Conservation (phyloP, 2,888 invertebrate genomes). For the Orchesella flavescens region DNA sequence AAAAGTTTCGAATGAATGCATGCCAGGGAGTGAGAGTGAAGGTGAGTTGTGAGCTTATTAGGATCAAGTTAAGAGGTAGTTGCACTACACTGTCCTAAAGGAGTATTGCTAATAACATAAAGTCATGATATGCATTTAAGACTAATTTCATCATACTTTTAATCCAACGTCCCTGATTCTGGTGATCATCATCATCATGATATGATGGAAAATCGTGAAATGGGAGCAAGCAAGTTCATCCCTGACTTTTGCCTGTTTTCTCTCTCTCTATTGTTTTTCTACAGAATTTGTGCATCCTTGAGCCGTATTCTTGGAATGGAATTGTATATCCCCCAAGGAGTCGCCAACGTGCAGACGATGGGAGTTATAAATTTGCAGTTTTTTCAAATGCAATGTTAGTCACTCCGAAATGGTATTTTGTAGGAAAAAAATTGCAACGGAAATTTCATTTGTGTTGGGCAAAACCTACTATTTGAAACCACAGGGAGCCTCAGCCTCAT, state of each 20-base stretch:
- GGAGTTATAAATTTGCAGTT: no score
- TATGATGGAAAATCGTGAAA: not conserved
- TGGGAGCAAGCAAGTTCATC: conserved; percentile 20
- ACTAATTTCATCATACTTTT: conserved; percentile 20
- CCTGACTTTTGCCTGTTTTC: not conserved
- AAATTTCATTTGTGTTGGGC: no score
- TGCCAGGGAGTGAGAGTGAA: not conserved
- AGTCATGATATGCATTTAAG: conserved; percentile 31
- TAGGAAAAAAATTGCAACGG: no score
- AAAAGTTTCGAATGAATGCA: conserved; percentile 3
- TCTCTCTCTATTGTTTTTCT: not conserved
- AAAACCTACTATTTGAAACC: no score
- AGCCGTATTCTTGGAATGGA: conserved; percentile 9
- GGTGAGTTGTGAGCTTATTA: not conserved
- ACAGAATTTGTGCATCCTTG: conserved; percentile 13
- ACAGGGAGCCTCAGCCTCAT: no score
- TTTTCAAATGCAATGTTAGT: no score
- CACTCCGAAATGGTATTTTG: no score
- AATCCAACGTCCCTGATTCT: not conserved
- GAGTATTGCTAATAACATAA: conserved; percentile 16
- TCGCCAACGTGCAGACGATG: conserved; percentile 2
- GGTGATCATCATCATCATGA: not conserved
- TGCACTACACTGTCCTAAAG: not conserved
- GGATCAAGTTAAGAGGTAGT: not conserved
- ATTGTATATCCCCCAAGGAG: not conserved